Base-by-base conservation (phyloP, 53 echinoderm and acorn worm species). In the Actinopyga echinites region DNA sequence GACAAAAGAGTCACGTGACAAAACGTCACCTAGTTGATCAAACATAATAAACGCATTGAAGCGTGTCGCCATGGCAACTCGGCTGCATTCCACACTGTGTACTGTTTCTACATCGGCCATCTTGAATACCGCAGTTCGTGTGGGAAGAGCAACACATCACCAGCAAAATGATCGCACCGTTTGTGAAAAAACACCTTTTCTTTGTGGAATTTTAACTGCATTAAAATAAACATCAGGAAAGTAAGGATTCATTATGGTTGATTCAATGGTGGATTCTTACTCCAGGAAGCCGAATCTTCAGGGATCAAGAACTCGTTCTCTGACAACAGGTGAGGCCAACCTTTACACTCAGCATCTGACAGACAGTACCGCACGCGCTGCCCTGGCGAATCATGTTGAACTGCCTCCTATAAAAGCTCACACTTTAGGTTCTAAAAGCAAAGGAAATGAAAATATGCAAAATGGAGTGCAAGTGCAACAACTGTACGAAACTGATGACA, bases 381-480 rank as follows among this genome's bases (percentile, higher is more conserved):
- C 88, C n/a, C 79, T 90, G 58, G 79, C 85, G 28, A 92, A 93
- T 63, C 93, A 93, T 80, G 94, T 94, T 56, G 94, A 95, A 79
- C 74, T 99, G 77, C 99, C 99, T 64, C 99, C 99, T 57, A 99
- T 99, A 79, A 96, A 96, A 84, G 91, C 83, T 82, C 96, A 93
- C 58, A 90, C 91, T 28, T 83, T 96, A 69, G 93, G 91, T 43
- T 93, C 88, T 20, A 68, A 89, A 13, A 91, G 91, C 40, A 99
- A 92, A 87, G 71, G 92, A 22, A 92, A 85, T 44, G 94, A 99
- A 73, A 92, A 99, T 74, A 84, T 86, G 53, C 89, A 89, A 38
- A 87, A 90, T 85, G 93, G 94, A 21, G 87, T 94, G 65, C 92
- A 99, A 80, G 99, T 99, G 58, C 92, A 92, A 36, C 99, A 99